Conservation (phyloP, 2,113 vertebrate species). For the Progne subis region DNA sequence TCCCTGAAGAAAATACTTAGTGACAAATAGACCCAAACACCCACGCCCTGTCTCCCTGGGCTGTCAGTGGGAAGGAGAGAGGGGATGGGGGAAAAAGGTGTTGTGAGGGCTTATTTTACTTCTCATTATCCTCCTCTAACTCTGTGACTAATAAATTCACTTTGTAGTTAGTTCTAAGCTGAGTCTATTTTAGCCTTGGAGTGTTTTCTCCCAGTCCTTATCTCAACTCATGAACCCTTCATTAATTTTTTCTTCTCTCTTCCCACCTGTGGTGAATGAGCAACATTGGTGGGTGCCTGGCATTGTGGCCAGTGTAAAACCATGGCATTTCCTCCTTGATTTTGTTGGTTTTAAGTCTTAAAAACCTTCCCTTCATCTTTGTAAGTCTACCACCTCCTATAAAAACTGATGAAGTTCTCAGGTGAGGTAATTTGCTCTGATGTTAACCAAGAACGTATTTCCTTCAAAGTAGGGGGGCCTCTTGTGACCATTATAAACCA, state of each 20-base stretch:
- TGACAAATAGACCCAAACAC: too few species aligned
- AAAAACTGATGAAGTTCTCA: neutral
- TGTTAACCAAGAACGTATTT: neutral
- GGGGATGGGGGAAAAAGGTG: too few species aligned
- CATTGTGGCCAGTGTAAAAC: accelerated
- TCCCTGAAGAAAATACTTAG: too few species aligned
- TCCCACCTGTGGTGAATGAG: neutral
- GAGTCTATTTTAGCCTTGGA: too few species aligned
- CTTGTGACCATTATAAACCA: neutral
- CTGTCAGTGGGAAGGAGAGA: too few species aligned
- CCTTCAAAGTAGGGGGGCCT: neutral
- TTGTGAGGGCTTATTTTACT: too few species aligned
- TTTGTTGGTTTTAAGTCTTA: neutral
- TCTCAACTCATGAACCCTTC: neutral
- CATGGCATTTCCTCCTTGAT: neutral
- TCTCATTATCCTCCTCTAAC: too few species aligned
- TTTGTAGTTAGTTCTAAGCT: too few species aligned
- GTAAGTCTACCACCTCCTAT: neutral
- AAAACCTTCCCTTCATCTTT: neutral
- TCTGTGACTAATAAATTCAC: too few species aligned
- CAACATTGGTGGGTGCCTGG: too few species aligned
- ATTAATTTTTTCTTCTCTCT: neutral
- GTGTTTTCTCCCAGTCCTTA: too few species aligned
- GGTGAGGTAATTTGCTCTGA: neutral
- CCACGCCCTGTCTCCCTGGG: too few species aligned